Evolutionary conservation across 2,888 invertebrate species (phyloP), one percentile per base, ranked within the genome.

Genomic region (Anagyrus pseudococci): DNA sequence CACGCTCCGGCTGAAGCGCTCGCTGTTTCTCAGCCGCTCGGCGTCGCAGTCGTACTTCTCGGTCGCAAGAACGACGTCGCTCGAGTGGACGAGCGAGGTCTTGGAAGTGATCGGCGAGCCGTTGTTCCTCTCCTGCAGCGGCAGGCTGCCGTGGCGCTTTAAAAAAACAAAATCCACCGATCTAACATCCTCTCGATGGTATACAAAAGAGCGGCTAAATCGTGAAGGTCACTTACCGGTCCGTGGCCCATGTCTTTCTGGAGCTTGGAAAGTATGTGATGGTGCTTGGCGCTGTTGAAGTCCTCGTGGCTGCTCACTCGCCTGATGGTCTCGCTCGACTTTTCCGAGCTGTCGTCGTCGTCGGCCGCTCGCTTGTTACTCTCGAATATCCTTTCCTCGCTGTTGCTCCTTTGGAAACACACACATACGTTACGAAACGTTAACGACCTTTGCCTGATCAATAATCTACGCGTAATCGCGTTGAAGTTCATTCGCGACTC

Each of bases 241-340:
- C 81, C 81, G 69, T 81, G 81, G 56, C 80, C 81, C 79, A 80
- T 79, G 50, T 80, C 80, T 70, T 74, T 76, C 44, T 76, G 75
- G 44, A 73, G 62, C 67, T 78, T 78, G 17, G 77, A 72, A 68
- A 76, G 71, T 61, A 75, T 71, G 56, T 76, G 73, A 50, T 73
- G 69, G 69, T 78, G 76, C 69, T 78, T 76, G 41, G 75, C 75
- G 62, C 75, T 80, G 58, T 80, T 79, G 71, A 87, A 86, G 75
- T 87, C 86, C 75, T 87, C 88, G 76, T 86, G 86, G 64, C 87
- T 87, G 68, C 85, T 86, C n/a, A 87, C 88, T 71, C 87, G 82
- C 58, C 86, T 81, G 48, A 77, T 77, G 53, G 75, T 73, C 23
- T 76, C 74, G 22, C 70, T 68, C 4, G 70, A 64, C 40, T 73